phyloP scores from a whole-genome alignment of 2,888 invertebrate species.

The Thera obeliscata region DNA sequence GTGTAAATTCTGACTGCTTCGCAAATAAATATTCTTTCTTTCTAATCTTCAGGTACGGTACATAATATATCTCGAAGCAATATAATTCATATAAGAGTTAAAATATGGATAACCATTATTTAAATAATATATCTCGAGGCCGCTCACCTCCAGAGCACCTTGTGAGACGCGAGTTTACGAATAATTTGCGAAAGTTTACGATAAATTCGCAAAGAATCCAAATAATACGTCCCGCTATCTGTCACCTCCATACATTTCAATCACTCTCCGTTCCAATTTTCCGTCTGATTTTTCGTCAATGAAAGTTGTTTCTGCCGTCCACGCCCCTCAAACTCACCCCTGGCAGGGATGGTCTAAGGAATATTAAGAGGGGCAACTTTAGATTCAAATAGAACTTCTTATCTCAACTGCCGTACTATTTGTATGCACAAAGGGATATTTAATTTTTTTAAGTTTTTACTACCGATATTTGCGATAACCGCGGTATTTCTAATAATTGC shows the following conservation, averaged over 20 bases:
- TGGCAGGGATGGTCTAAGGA: conserved; percentile 5
- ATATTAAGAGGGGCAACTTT: not conserved
- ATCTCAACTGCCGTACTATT: no score
- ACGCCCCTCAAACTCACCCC: conserved; percentile 23
- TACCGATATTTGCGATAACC: no score
- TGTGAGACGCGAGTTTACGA: not conserved
- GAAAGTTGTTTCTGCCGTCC: conserved; percentile 38
- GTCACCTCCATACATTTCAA: conserved; percentile 36
- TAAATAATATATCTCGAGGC: not conserved
- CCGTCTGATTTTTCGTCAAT: conserved; percentile 51
- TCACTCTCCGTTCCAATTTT: conserved; percentile 46
- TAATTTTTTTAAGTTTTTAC: no score
- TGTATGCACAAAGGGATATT: no score
- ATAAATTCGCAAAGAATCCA: conserved; percentile 3
- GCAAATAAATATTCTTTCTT: no score
- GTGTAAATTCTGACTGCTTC: no score
- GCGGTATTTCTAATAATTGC: no score
- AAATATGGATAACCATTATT: not conserved
- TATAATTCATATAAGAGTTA: no score
- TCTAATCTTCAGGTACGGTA: no score
- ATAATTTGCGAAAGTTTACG: conserved; percentile 4
- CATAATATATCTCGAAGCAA: no score
- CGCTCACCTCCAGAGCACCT: conserved; percentile 5
- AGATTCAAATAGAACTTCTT: no score
- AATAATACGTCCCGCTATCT: conserved; percentile 17